Evolutionary conservation across 2,797 vertebrate species (phyloP), one percentile per base, ranked within the genome.

Genomic region (Macropodus opercularis): DNA sequence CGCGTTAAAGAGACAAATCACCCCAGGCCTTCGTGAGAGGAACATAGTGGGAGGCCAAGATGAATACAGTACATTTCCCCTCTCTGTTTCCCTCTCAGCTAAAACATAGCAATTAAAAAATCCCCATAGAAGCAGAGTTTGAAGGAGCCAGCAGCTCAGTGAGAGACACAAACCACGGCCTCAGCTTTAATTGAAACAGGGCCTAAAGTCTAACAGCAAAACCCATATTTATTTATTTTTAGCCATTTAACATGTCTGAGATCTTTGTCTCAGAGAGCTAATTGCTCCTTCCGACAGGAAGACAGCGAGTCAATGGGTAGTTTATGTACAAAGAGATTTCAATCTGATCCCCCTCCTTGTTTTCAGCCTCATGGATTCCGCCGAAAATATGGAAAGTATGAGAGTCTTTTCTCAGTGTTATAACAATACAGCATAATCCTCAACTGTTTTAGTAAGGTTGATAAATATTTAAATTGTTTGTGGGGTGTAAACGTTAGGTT

Each of bases 251-350:
- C 85, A 87, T 87, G 84, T 89, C 88, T 88, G 82, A 87, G 89
- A 90, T 92, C 88, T 85, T 90, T 91, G 88, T 92, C 89, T 89
- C 75, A 23, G 49, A 42, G 66, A 75, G 85, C 85, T 91, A 91
- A 92, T 92, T 89, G 85, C 87, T 78, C 57, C 87, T 90, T 91
- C 90, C 83, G 80, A 89, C 88, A 85, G 86, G 83, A 89, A 88
- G 85, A 89, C 85, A 69, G 78, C 75, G 85, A 90, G 85, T 91
- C 90, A 91, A 87, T 80, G 86, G 86, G 65, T 79, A 87, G 86
- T 90, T 91, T 91, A 87, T 88, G 86, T 90, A 87, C 80, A 90
- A 85, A 92, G 83, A 90, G 88, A 91, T 91, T 89, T 82, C 68
- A 84, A 91, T 91, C 88, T 81, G 79, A 88, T 70, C 83, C 72